A percentile compares a stretch with the other conserved stretches of the same genome.
Conservation (phyloP, 2,797 vertebrate species). For the Urocyon cinereoargenteus region DNA sequence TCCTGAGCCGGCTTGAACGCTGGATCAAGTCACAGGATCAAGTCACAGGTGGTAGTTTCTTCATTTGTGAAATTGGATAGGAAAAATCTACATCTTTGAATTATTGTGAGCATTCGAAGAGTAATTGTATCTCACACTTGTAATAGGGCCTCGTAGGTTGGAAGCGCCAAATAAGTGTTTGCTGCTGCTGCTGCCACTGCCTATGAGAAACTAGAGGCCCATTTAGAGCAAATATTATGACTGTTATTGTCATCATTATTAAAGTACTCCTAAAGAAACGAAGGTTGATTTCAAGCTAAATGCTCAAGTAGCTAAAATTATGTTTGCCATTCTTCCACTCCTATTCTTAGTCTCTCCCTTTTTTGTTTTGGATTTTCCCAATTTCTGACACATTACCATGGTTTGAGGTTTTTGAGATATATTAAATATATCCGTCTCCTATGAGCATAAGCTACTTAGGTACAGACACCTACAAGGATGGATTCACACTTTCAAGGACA, state of each 20-base stretch:
- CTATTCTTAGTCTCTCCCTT: neutral
- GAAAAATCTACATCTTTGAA: neutral
- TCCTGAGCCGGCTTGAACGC: neutral
- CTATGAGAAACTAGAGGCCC: neutral
- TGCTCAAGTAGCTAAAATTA: neutral
- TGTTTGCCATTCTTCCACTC: neutral
- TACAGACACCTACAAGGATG: neutral
- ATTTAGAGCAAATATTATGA: slow-evolving; percentile 23
- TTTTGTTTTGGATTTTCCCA: slow-evolving; percentile 25
- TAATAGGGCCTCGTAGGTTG: neutral
- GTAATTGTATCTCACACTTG: neutral
- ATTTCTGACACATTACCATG: neutral
- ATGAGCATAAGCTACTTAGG: neutral
- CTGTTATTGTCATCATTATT: neutral
- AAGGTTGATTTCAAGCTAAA: slow-evolving; percentile 47
- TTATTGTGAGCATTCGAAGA: neutral
- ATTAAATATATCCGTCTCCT: neutral
- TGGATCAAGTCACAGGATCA: neutral
- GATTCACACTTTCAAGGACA: slow-evolving; percentile 11
- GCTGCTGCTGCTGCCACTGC: neutral
- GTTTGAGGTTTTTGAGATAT: neutral
- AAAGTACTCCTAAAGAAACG: neutral
- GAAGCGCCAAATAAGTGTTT: neutral
- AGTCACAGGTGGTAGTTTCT: neutral
- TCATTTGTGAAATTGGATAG: neutral